A percentile compares a stretch with the other conserved stretches of the same genome.
These are phyloP conservation scores for Cerastis leucographa DNA, from an alignment of 2,888 invertebrate species.

Conservation along the genomic window DNA sequence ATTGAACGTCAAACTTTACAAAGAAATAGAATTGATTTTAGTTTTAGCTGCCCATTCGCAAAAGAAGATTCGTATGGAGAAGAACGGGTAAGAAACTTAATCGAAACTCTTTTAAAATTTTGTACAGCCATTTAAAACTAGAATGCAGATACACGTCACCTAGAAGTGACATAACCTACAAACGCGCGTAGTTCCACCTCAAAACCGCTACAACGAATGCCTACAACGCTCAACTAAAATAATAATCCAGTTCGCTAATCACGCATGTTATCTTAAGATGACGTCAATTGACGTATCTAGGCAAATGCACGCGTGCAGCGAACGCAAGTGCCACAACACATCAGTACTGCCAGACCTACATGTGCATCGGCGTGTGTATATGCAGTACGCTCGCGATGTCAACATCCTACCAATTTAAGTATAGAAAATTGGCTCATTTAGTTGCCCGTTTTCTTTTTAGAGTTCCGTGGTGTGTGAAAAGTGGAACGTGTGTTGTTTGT, in stretches of 20 bases:
- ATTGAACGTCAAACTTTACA: background rate
- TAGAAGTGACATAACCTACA: background rate
- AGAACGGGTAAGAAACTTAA: background rate
- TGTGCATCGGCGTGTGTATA: conserved; percentile 43
- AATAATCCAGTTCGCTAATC: conserved; percentile 54
- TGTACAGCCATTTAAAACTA: background rate
- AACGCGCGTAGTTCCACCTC: background rate
- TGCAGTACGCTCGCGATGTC: conserved; percentile 41
- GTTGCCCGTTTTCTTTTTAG: conserved; percentile 35
- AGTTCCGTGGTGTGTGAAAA: conserved; percentile 2
- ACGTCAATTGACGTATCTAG: conserved; percentile 64
- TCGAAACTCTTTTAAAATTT: background rate
- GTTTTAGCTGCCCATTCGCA: background rate
- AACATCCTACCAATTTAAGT: conserved; percentile 37
- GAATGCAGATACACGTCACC: background rate
- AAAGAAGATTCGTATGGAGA: background rate
- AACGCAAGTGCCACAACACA: conserved; percentile 60
- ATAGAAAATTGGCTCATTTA: conserved; percentile 31
- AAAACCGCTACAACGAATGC: conserved; percentile 18
- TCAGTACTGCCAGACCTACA: conserved; percentile 57
- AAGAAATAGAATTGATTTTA: background rate
- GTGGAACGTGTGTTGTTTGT: background rate
- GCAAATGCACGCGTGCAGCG: conserved; percentile 58
- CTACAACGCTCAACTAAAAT: conserved; percentile 3
- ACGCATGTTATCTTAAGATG: conserved; percentile 49